Base-by-base conservation (phyloP, 2,113 vertebrate genomes). In the Globicephala melas region DNA sequence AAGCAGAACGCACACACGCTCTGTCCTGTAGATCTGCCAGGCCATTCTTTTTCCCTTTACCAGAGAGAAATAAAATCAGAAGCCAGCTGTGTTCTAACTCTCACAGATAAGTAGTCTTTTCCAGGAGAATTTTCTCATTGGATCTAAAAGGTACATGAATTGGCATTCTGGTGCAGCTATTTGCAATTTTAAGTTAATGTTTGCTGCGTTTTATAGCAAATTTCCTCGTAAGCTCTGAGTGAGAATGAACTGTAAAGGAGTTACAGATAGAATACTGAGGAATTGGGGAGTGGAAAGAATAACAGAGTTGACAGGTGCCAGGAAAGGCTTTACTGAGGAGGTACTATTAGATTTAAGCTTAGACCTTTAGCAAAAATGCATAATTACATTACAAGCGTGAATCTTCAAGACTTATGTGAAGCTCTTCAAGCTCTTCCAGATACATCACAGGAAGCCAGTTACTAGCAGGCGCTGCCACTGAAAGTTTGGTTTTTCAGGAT, bases 71-170 rank as follows among this genome's bases (percentile, higher is more conserved):
- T 33, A 36, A 68, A 28, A 76, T 81, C 21, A 3, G 31, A 26
- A 47, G 55, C 70, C 65, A 53, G 86, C 89, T 85, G 26, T 44
- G 9, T 60, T 70, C 25, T 60, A 89, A 82, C 33, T 70, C 23
- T 82, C 55, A 58, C 73, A 89, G 90, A 81, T 84, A 88, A 95
- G 50, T 89, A 41, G 62, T 82, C 47, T 83, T 93, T 91, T 77
- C 20, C n/a, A 90, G 80, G 91, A 91, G 89, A 89, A 41, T 89
- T 93, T 95, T 94, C 81, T 94, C 62, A 63, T 15, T 67, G 63
- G 17, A 77, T 71, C 73, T 90, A 70, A 97, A 94, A 88, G 84
- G 92, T 31, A 83, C 33, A 63, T 4, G 12, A 76, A 74, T 65
- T 74, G 47, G 12, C 23, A 74, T 90, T 83, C 58, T 76, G 80